Percentiles rank a stretch among this genome's conserved stretches.
These are phyloP conservation scores for Camponotus fellah DNA, from an alignment of 2,888 invertebrate species.

Conservation along the genomic window DNA sequence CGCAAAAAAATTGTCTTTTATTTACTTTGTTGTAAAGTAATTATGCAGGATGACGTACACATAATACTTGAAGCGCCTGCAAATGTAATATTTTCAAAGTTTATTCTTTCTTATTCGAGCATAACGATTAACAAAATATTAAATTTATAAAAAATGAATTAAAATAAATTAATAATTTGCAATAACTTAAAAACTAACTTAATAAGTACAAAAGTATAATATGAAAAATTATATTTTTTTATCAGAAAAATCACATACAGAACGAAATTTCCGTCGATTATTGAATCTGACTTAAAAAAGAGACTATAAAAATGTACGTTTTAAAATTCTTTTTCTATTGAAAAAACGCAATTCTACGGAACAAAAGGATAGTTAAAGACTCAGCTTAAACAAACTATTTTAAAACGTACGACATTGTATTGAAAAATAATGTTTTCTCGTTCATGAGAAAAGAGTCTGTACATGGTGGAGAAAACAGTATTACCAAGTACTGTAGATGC, in stretches of 20 bases:
- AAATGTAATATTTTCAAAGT: not conserved
- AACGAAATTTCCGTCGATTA: too few species aligned
- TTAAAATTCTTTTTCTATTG: not conserved
- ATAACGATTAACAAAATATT: too few species aligned
- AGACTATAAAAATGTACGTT: too few species aligned
- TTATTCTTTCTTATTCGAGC: too few species aligned
- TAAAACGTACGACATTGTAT: not conserved
- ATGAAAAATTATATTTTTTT: too few species aligned
- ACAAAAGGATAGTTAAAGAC: not conserved
- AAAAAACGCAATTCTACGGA: not conserved
- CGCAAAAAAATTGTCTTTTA: not conserved
- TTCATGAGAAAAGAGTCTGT: not conserved
- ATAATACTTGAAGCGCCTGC: not conserved
- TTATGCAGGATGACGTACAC: not conserved
- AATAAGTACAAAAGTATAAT: too few species aligned
- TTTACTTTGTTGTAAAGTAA: not conserved
- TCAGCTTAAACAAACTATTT: not conserved
- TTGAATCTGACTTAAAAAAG: not conserved
- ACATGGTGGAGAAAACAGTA: conserved; percentile 7
- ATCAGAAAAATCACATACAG: too few species aligned
- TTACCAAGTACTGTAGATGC: not conserved
- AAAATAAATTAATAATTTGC: too few species aligned
- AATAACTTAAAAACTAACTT: too few species aligned
- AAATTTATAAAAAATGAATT: too few species aligned
- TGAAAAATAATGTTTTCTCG: conserved; percentile 17